phyloP scores from a whole-genome alignment of 2,797 vertebrate genomes.

The Anguilla megastoma region DNA sequence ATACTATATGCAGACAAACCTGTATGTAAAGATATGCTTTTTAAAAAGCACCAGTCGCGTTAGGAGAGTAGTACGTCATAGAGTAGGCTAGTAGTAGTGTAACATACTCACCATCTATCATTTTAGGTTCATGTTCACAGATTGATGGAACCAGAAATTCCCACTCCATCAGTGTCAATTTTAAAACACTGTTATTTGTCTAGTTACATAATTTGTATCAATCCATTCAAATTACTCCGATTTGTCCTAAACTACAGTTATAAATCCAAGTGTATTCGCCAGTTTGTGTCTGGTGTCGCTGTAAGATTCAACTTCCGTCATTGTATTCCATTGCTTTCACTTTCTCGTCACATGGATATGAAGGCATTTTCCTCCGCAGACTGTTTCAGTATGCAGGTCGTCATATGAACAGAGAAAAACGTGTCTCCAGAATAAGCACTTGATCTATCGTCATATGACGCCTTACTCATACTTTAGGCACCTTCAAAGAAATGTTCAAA shows the following conservation, averaged over 20 bases:
- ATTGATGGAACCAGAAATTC: conserved; percentile 46
- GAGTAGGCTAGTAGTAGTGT: not conserved
- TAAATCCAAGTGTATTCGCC: conserved; percentile 11
- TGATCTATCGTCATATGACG: not conserved
- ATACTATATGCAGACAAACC: not conserved
- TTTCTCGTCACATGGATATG: conserved; percentile 31
- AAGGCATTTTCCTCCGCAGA: not conserved
- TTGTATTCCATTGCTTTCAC: conserved; percentile 36
- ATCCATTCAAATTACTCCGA: not conserved
- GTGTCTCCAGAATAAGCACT: not conserved
- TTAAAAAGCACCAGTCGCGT: not conserved
- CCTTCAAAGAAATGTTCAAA: not conserved
- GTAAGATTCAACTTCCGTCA: conserved; percentile 22
- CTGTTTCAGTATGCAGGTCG: not conserved
- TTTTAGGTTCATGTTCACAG: conserved; percentile 68
- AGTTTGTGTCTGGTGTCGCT: not conserved
- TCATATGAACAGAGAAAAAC: not conserved
- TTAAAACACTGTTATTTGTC: not conserved
- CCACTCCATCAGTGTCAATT: conserved; percentile 29
- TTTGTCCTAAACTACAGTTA: not conserved
- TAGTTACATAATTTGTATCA: not conserved
- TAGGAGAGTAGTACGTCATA: not conserved
- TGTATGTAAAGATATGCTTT: not conserved
- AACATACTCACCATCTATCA: conserved; percentile 75
- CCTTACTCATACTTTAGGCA: not conserved